Evolutionary conservation across 1,140 invertebrate genomes (phyloP).

Genomic region (Helicoverpa armigera): DNA sequence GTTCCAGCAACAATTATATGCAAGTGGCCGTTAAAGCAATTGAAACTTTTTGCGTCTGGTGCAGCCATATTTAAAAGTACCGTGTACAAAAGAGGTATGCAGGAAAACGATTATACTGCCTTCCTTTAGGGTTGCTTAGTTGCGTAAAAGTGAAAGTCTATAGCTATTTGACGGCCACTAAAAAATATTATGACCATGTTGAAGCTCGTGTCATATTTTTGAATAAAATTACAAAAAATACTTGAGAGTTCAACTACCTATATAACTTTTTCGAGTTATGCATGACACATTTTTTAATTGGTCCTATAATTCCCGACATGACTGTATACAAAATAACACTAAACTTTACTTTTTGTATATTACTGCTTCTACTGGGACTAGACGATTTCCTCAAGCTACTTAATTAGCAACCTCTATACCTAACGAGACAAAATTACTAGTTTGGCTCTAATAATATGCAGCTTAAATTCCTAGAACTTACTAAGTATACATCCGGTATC

Average conservation of each 20-base stretch:
- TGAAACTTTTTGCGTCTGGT: conserved; percentile 66
- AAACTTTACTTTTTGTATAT: no score
- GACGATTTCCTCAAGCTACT: conserved; percentile 5
- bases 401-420: not conserved
- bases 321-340: no score
- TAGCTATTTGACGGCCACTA: no score
- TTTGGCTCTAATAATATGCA: conserved; percentile 1
- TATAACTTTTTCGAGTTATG: no score
- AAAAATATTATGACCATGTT: no score
- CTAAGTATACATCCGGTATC: conserved; percentile 17
- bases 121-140: conserved; percentile 32
- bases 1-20: conserved; percentile 56
- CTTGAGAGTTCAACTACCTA: no score
- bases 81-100: conserved; percentile 54
- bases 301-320: no score
- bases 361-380: no score
- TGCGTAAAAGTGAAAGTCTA: no score
- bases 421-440: conserved; percentile 7
- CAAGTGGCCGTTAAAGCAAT: conserved; percentile 67
- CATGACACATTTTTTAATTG: no score
- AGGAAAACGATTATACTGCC: conserved; percentile 73
- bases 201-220: no score
- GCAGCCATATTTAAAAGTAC: conserved; percentile 55
- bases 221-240: no score
- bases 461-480: conserved; percentile 14